A percentile compares a stretch with the other conserved stretches of the same genome.
These are phyloP conservation scores for Pseudorasbora parva DNA, from an alignment of 2,113 vertebrate species.

Conservation along the genomic window DNA sequence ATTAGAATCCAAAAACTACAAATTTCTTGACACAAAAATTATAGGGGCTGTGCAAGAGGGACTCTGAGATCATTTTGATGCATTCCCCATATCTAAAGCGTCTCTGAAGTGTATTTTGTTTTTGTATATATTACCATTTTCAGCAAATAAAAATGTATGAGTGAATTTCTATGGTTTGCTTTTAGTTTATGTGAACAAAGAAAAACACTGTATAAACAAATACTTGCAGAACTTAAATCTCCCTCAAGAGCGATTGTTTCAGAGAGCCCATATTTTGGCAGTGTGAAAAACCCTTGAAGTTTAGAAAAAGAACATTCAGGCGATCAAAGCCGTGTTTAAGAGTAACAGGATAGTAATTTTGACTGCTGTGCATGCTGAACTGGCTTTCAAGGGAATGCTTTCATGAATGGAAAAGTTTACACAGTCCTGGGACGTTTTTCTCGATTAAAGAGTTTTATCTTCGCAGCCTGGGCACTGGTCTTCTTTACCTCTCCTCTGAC, in stretches of 20 bases:
- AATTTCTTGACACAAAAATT: conserved; percentile 35
- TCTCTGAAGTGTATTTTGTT: background rate
- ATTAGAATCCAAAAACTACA: conserved; percentile 5
- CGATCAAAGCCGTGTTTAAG: conserved; percentile 64
- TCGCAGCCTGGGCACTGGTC: background rate
- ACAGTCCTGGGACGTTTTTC: conserved; percentile 50
- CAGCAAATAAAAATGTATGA: background rate
- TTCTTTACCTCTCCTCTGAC: background rate
- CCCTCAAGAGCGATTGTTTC: conserved; percentile 53
- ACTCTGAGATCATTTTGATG: conserved; percentile 25
- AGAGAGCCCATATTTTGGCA: conserved; percentile 60
- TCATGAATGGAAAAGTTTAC: conserved; percentile 74
- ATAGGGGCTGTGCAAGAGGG: background rate
- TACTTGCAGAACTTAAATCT: conserved; percentile 50
- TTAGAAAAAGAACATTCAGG: conserved; percentile 57
- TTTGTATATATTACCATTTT: background rate
- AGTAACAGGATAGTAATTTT: conserved; percentile 72
- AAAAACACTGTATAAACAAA: conserved; percentile 42
- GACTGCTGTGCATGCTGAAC: conserved; percentile 60
- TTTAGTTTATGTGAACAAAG: conserved; percentile 11
- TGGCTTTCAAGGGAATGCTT: conserved; percentile 59
- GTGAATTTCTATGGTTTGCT: background rate
- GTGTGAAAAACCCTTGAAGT: conserved; percentile 54
- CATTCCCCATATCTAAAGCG: background rate
- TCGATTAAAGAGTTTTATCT: conserved; percentile 65